Base-by-base conservation (phyloP, 2,797 vertebrate genomes). In the Propithecus perrieri region DNA sequence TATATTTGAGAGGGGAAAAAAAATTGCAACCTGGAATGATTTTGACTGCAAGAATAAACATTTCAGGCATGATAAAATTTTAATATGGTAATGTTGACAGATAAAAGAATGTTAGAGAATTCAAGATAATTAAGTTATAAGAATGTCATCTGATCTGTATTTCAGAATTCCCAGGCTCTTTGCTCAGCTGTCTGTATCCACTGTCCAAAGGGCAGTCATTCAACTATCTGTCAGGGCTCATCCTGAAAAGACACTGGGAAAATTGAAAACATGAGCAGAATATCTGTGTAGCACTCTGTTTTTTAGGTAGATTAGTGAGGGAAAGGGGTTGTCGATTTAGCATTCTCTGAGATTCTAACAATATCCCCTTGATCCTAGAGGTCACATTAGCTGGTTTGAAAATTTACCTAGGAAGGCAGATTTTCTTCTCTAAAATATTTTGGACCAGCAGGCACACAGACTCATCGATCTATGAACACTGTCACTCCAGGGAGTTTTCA, bases 1-100 rank as follows among this genome's bases (percentile, higher is more conserved):
- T 95, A 65, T 75, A 93, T 94, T 93, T 93, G 89, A 85, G 38
- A 93, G 15, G 24, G 55, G 41, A 30, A 79, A 91, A 76, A 83
- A 84, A 83, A 97, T 50, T 83, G 55, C 35, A 91, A 86, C 79
- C 89, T 94, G 89, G 59, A 96, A 69, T 92, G 78, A 96, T 91
- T 95, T 86, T 92, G 80, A 95, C 88, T 94, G 33, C 50, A 94
- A 87, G 72, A 97, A 92, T 97, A 97, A 96, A 96, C 75, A 91
- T 93, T 96, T 97, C 85, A 84, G 57, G 61, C 57, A 67, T 86
- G 83, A 97, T 97, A 97, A 96, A 97, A 96, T 96, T 98, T 98
- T 97, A 97, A 98, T 97, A 96, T 53, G 63, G 63, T 71, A 76
- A 96, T 95, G 92, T 26, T 98, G 97, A 97, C 96, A 97, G 93